Conservation (phyloP, 64 coral and sea anemone species). For the Catalaphyllia jardinei region DNA sequence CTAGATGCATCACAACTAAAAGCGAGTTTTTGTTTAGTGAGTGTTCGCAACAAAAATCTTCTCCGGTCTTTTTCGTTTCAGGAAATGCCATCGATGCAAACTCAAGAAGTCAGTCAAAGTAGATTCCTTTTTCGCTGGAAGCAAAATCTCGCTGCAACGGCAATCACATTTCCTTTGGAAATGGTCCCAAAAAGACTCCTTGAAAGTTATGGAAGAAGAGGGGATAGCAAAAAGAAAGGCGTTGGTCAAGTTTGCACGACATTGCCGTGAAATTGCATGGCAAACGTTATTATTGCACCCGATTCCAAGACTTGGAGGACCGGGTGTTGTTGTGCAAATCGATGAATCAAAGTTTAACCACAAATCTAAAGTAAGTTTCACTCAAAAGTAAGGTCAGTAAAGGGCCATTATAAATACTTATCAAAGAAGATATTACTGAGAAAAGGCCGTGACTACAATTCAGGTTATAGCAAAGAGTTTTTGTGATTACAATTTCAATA, state of each 20-base stretch:
- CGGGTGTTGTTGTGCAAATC: conserved; percentile 17
- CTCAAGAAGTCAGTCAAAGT: background rate
- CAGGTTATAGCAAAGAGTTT: too few relatives aligned
- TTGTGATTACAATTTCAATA: too few relatives aligned
- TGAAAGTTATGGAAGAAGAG: background rate
- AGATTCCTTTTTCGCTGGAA: background rate
- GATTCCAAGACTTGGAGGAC: conserved; percentile 19
- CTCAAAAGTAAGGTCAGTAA: too few relatives aligned
- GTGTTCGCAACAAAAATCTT: too few relatives aligned
- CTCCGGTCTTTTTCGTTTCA: background rate
- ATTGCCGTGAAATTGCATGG: background rate
- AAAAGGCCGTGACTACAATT: too few relatives aligned
- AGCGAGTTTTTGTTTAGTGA: too few relatives aligned
- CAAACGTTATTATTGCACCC: background rate
- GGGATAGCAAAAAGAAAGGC: background rate
- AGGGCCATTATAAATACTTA: too few relatives aligned
- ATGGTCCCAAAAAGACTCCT: conserved; percentile 9
- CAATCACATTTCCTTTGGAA: background rate
- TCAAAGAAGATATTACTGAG: too few relatives aligned
- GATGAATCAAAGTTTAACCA: conserved; percentile 9
- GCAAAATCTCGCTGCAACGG: background rate
- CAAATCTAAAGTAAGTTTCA: conserved; percentile 9
- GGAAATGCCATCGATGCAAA: background rate
- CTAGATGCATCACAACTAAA: too few relatives aligned
- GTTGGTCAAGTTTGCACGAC: background rate